Percentiles rank a stretch among this genome's conserved stretches.
Conservation (phyloP, 2,113 vertebrate species). For the Pardalotus punctatus region DNA sequence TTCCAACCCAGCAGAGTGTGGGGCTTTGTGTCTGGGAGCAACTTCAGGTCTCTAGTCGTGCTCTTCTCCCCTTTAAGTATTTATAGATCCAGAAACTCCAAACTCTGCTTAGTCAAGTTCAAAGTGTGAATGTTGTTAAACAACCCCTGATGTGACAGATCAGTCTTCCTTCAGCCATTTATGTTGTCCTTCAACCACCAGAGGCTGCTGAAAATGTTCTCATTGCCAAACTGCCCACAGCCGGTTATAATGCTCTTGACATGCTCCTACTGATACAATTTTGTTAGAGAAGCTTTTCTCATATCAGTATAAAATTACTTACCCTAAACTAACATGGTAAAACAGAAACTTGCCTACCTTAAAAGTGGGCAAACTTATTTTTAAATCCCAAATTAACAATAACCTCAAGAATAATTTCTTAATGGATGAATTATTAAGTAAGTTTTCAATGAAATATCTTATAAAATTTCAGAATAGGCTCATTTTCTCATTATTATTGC, state of each 20-base stretch:
- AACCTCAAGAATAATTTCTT: background rate
- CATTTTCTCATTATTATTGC: background rate
- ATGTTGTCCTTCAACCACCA: background rate
- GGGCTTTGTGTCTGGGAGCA: background rate
- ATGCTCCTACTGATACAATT: background rate
- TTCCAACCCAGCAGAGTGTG: background rate
- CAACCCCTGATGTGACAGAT: background rate
- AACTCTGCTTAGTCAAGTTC: background rate
- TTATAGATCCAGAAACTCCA: background rate
- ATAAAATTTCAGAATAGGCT: background rate
- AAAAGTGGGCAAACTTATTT: background rate
- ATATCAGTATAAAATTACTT: background rate
- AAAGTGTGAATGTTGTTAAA: background rate
- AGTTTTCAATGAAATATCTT: background rate
- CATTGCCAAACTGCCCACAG: background rate
- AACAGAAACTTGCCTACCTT: background rate
- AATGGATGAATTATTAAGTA: background rate
- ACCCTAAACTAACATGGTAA: background rate
- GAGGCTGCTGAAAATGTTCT: background rate
- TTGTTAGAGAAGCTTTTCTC: background rate
- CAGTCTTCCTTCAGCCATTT: background rate
- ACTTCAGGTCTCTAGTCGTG: background rate
- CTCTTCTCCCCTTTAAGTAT: background rate
- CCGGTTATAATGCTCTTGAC: background rate
- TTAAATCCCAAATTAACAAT: background rate